Percentiles rank a stretch among this genome's conserved stretches.
Conservation (phyloP, 2,113 vertebrate species). For the Verasper variegatus region DNA sequence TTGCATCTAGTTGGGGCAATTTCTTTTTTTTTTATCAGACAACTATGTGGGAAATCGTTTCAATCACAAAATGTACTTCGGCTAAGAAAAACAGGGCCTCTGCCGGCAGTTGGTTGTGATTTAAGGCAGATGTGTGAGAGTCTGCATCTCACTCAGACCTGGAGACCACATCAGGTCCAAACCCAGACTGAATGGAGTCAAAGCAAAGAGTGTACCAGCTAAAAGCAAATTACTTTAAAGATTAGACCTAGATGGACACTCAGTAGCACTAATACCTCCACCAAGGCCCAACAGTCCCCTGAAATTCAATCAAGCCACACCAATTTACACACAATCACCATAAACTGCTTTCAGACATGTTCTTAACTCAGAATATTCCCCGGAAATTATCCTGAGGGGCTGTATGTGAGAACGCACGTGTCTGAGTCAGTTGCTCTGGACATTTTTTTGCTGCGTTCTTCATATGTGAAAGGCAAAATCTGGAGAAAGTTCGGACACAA, state of each 20-base stretch:
- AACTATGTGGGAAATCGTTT: constrained; percentile 62
- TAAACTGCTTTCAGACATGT: no score
- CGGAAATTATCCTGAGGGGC: no score
- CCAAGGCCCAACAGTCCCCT: no score
- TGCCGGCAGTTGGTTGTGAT: constrained; percentile 62
- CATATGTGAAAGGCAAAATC: no score
- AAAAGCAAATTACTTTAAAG: background rate
- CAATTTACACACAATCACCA: no score
- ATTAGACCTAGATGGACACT: background rate
- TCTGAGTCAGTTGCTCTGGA: no score
- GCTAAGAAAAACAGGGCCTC: constrained; percentile 50
- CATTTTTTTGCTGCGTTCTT: no score
- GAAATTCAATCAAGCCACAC: no score
- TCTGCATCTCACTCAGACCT: constrained; percentile 38
- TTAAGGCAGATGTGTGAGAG: constrained; percentile 77
- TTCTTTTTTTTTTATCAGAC: constrained; percentile 56
- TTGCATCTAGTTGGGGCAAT: constrained; percentile 61
- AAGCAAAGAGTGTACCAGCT: constrained; percentile 27
- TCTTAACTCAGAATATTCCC: no score
- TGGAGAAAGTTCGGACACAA: no score
- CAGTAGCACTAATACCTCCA: no score
- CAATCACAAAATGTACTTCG: constrained; percentile 41
- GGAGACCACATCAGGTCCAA: constrained; percentile 34
- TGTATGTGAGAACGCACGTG: no score
- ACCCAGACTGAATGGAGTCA: constrained; percentile 19